Evolutionary conservation across 2,797 vertebrate genomes (phyloP), one percentile per base, ranked within the genome.

Genomic region (Danio albolineatus): DNA sequence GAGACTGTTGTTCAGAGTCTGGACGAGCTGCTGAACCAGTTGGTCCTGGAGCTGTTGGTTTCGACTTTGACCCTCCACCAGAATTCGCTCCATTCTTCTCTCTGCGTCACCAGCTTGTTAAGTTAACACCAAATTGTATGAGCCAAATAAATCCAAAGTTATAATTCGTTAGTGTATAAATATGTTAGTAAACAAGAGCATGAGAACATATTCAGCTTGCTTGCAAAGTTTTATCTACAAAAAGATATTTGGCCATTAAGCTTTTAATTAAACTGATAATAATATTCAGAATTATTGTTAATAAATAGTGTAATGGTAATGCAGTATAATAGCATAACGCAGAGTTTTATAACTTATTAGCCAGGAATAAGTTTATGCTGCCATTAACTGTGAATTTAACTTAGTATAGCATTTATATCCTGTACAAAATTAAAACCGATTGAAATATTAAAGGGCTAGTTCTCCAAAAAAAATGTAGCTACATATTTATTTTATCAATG

Each of bases 31-130:
- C 86, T 97, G 96, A 53, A 93, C 92, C 65, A 99, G 92, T 6
- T 99, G 96, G 56, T 98, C 96, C 85, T 98, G 96, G 38, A 97
- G 90, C 89, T 97, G 96, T 83, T 95, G 95, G 43, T 93, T 96
- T 4, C 95, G 93, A 70, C 94, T 94, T 84, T 96, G 96, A 76
- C 92, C 95, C 70, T 99, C 96, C 0, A 94, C 89, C 85, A 99
- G 85, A 2, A 94, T 90, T 56, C 93, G 93, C 46, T 99, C 96
- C 54, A 97, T 88, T 85, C 95, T 91, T 73, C 93, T 94, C 85
- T 98, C 98, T 99, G 85, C 53, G 51, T 66, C 46, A 90, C 93
- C 88, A 88, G 90, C 88, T 88, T 77, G 92, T 93, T 84, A 94
- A 90, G 92, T 80, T 69, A 78, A 81, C 17, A 79, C 39, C 57